Percentiles rank a stretch among this genome's conserved stretches.
Conservation (phyloP, 2,888 invertebrate species). For the Spisula subtruncata region DNA sequence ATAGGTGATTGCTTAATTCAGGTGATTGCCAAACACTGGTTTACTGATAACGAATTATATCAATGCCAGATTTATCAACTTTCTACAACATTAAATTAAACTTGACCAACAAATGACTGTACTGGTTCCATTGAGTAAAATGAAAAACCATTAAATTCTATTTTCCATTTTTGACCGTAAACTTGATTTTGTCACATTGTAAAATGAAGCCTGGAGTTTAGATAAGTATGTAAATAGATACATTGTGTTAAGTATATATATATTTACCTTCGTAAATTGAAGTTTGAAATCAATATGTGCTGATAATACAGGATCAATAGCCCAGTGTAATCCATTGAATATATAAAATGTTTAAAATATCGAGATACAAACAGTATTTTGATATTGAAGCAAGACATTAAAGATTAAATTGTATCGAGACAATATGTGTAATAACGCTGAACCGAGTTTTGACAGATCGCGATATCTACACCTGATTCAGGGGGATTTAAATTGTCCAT, state of each 20-base stretch:
- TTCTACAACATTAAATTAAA: not conserved
- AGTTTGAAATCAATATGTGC: conserved; percentile 15
- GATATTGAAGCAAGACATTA: not conserved
- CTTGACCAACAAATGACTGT: not conserved
- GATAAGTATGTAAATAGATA: conserved; percentile 32
- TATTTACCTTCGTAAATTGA: not conserved
- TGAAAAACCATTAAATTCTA: not conserved
- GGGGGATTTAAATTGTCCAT: not conserved
- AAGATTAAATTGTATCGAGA: conserved; percentile 2
- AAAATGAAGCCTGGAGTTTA: not conserved
- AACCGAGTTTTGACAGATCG: conserved; percentile 13
- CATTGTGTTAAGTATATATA: conserved; percentile 3
- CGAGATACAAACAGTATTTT: not conserved
- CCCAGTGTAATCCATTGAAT: conserved; percentile 14
- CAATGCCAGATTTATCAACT: not conserved
- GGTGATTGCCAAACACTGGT: too few species aligned
- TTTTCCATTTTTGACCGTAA: not conserved
- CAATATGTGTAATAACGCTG: conserved; percentile 20
- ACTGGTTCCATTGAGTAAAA: not conserved
- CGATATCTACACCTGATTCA: not conserved
- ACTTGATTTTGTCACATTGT: conserved; percentile 17
- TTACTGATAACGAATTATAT: too few species aligned
- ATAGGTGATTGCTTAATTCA: too few species aligned
- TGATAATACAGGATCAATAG: not conserved
- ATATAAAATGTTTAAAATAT: conserved; percentile 20